Base-by-base conservation (phyloP, 2,797 vertebrate genomes). In the Agapornis canus region DNA sequence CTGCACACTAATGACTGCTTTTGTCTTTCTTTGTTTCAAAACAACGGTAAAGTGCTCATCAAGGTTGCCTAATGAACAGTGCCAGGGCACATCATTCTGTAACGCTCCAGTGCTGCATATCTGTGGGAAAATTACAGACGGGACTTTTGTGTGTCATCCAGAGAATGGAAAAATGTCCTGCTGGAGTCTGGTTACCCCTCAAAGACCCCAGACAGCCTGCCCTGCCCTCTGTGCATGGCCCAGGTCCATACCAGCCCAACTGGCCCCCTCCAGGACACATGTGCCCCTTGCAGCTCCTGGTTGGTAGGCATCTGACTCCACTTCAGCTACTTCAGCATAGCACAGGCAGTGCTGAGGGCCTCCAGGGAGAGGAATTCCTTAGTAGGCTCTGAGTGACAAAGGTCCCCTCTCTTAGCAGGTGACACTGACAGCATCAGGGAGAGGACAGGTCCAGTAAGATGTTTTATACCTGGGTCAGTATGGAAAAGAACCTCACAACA, bases 51-150 rank as follows among this genome's bases (percentile, higher is more conserved):
- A 89, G 51, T 60, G 64, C 42, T 64, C 2, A 1, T 77, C 88
- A 82, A 78, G 57, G 76, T 18, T 94, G 82, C 48, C 84, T 61
- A 66, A 84, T 48, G 75, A 32, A 51, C 22, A 5, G 40, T 48
- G 49, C 70, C 70, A 76, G 47, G 59, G 73, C 29, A 39, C 9
- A 29, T 52, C 5, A 1, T 37, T 51, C 57, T 43, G 11, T 29
- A 78, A 31, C 0, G 4, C 20, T 81, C 61, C 66, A n/a, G 0
- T 0, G 0, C 35, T n/a, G 49, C 0, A 0, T 49, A 31, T 43
- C 70, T 75, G 11, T 15, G 16, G 78, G 29, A 82, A 85, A 39
- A 40, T 32, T 39, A 40, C 17, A 3, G 56, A 37, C 64, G 37
- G 85, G 43, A 80, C 27, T 29, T 87, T 9, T 29, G 43, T 59